Base-by-base conservation (phyloP, 2,888 invertebrate genomes). In the Tenthredo amoena region DNA sequence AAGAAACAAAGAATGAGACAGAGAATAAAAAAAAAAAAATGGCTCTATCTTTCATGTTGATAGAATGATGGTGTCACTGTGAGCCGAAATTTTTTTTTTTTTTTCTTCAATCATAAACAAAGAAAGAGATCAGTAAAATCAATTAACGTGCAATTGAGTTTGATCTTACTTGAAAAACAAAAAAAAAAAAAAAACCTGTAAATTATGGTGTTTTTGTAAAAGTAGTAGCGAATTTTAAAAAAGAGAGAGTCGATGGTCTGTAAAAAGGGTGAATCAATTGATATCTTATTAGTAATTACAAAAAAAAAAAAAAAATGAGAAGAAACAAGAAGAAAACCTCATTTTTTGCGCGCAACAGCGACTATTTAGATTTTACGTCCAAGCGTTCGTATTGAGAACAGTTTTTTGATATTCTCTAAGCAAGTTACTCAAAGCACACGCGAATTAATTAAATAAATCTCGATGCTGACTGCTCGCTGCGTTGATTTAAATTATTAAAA, bases 1-100 rank as follows among this genome's bases (percentile, higher is more conserved):
- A 84, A 72, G 58, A 55, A 86, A 79, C 34, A 85, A 87, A 85
- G 86, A 87, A 74, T 82, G 71, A 87, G 72, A 86, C 79, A 87
- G 85, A 86, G 43, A 84, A 74, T 86, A 77, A 76, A 47, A 86
- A 68, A 77, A 76, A 47, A 86, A 68, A 12, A 68, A 68, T 31
- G 34, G 37, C 15, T 71, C 37, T 37, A 34, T 71, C 31, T 71
- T 18, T 71, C 34, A 18, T 37, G 37, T 71, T 71, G 37, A 37
- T 37, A 71, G n/a, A 71, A 34, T 71, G 18, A 37, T n/a, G 9
- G 9, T 34, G 31, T 68, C 21, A n/a, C 34, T 71, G 18, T 71
- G 37, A 37, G 71, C 15, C 18, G 34, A 18, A 77, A 9, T 7
- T 34, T 3, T 31, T 10, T 55, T n/a, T 10, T n/a, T 47, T 68